Evolutionary conservation across 2,888 invertebrate species (phyloP), one percentile per base, ranked within the genome.

Genomic region (Pterostichus niger): DNA sequence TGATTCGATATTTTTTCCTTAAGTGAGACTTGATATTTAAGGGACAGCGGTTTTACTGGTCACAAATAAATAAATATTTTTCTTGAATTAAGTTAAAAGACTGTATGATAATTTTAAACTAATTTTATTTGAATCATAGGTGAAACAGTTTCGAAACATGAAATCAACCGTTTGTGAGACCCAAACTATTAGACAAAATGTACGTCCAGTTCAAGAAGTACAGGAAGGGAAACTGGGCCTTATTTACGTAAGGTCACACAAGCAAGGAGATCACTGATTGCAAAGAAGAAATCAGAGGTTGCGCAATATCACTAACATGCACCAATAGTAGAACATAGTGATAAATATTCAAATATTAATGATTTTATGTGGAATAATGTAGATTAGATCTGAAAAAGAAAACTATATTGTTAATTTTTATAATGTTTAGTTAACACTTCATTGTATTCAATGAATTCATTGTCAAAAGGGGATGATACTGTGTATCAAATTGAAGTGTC

Each of bases 121-220:
- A 40, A 40, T 40, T 1, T 40, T 40, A 40, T 7, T 40, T 40
- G 40, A 40, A 40, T 17, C 9, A 7, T 11, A 89, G 89, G 90
- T 90, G 24, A 87, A 88, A 6, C 85, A 86, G 73, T 90, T 90
- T 85, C 86, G 90, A 24, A 87, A 87, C 46, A 86, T 90, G 85
- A 89, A 90, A 84, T 89, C 89, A 11, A 89, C 89, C 0, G 87
- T 88, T 5, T 90, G 89, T 83, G 89, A 89, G 83, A 86, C 88
- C 84, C 87, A 89, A 84, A 89, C 88, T 59, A 89, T 89, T 64
- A 84, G 87, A n/a, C 89, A 89, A 82, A 90, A 89, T 84, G 89
- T 89, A 7, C 84, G 90, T 71, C 89, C 90, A 33, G 84, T 90
- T 15, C 90, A 90, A 85, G 86, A 88, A 17, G 85, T 84, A 15